Evolutionary conservation across 2,888 invertebrate species (phyloP).

Genomic region (Orchesella flavescens): DNA sequence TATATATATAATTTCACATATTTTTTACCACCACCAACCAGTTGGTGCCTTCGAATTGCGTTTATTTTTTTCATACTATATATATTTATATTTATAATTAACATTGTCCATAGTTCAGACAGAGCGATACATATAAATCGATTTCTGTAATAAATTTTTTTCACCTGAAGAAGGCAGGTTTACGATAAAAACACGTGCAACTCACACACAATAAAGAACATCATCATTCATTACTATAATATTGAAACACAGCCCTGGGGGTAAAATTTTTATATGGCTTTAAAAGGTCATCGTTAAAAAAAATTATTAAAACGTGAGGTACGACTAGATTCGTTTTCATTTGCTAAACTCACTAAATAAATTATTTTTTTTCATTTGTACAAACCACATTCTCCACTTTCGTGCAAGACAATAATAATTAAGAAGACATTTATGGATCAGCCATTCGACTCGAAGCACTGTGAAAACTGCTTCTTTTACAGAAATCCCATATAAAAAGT

Average conservation of each 20-base stretch:
- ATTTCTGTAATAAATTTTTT: too few relatives aligned
- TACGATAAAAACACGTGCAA: too few relatives aligned
- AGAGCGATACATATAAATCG: too few relatives aligned
- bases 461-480: slow-evolving; percentile 12
- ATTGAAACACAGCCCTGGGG: too few relatives aligned
- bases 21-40: slow-evolving; percentile 3
- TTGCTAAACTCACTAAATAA: slow-evolving; percentile 46
- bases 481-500: slow-evolving; percentile 55
- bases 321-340: slow-evolving; percentile 60
- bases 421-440: neutral
- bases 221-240: too few relatives aligned
- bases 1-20: neutral
- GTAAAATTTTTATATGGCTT: too few relatives aligned
- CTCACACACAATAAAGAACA: too few relatives aligned
- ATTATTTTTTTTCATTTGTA: neutral
- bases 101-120: too few relatives aligned
- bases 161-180: too few relatives aligned
- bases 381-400: slow-evolving; percentile 7
- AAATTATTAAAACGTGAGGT: slow-evolving; percentile 40
- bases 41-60: neutral
- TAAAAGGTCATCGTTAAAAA: too few relatives aligned
- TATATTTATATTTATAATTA: neutral
- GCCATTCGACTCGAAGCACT: neutral
- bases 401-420: neutral
- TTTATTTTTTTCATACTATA: neutral